Base-by-base conservation (phyloP, 2,888 invertebrate genomes). In the Rhagonycha fulva region DNA sequence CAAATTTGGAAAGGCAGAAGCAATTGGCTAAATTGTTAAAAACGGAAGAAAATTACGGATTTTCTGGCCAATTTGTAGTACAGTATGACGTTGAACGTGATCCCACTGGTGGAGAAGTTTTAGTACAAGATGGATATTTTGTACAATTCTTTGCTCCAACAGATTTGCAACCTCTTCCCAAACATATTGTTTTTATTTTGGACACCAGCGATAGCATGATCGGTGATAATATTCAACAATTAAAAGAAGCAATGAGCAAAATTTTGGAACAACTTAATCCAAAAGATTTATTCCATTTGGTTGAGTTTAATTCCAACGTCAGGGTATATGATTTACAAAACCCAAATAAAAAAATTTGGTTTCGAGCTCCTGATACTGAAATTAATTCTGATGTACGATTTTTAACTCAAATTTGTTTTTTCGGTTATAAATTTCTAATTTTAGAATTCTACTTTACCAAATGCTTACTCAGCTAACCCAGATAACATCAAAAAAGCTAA, bases 191-290 rank as follows among this genome's bases (percentile, higher is more conserved):
- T 11, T 94, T 94, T 85, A 92, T 94, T n/a, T 87, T 95, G 83
- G 94, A 95, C 84, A 91, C 93, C 0, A 94, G 93, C 30, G 94
- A 94, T 9, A 94, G 94, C 69, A 95, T 94, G 94, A 88, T 88
- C 81, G 94, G 92, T 28, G 88, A 89, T 70, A 93, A 93, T 87
- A 90, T 94, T 62, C 86, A 88, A 19, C 93, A 94, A 86, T 87
- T 93, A 14, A 90, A 91, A 71, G 89, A 91, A 74, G 93, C 94
- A 28, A 93, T 94, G 93, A 87, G 88, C 77, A 90, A 90, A 68
- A 94, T 94, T 77, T 88, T 94, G 14, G 86, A 87, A 11, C 91
- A 93, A 80, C 88, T 94, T 24, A 89, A 91, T 71, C 80, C 86
- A 0, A 90, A 90, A 3, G 94, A 94, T 85, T 90, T 89, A 81